Evolutionary conservation across 2,888 invertebrate species (phyloP).

Genomic region (Agelastica alni): DNA sequence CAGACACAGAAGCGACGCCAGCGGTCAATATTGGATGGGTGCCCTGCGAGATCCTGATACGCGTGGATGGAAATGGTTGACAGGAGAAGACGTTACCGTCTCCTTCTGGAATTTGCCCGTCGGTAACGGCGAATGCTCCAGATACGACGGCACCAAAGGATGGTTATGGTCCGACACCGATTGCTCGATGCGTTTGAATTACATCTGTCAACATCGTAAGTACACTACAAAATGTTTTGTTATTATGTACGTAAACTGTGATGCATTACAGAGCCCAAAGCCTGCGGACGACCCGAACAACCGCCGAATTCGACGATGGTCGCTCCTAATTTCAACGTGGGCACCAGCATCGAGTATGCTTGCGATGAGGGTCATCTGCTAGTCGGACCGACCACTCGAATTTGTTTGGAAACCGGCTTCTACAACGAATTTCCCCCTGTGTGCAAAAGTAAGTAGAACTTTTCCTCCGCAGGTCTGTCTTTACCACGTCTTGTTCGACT

Average conservation of each 20-base stretch:
- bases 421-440: slow-evolving; percentile 93
- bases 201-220: slow-evolving; percentile 93
- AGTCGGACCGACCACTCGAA: slow-evolving; percentile 81
- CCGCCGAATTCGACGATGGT: slow-evolving; percentile 91
- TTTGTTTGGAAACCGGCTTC: slow-evolving; percentile 88
- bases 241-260: background rate
- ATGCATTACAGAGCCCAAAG: slow-evolving; percentile 72
- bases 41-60: slow-evolving; percentile 73
- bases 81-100: slow-evolving; percentile 83
- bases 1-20: slow-evolving; percentile 85
- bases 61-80: slow-evolving; percentile 85
- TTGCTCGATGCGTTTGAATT: slow-evolving; percentile 81
- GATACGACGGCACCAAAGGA: slow-evolving; percentile 90
- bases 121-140: slow-evolving; percentile 81
- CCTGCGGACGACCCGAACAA: slow-evolving; percentile 90
- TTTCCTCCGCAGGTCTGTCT: too few relatives aligned
- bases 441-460: slow-evolving; percentile 89
- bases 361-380: slow-evolving; percentile 86
- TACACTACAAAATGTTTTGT: slow-evolving; percentile 42
- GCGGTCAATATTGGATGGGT: slow-evolving; percentile 95
- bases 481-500: too few relatives aligned
- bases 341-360: slow-evolving; percentile 79
- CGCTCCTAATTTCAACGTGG: slow-evolving; percentile 77
- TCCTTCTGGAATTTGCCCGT: slow-evolving; percentile 92
- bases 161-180: slow-evolving; percentile 95